Conservation (phyloP, 2,113 vertebrate species). For the Cnemophilus loriae region DNA sequence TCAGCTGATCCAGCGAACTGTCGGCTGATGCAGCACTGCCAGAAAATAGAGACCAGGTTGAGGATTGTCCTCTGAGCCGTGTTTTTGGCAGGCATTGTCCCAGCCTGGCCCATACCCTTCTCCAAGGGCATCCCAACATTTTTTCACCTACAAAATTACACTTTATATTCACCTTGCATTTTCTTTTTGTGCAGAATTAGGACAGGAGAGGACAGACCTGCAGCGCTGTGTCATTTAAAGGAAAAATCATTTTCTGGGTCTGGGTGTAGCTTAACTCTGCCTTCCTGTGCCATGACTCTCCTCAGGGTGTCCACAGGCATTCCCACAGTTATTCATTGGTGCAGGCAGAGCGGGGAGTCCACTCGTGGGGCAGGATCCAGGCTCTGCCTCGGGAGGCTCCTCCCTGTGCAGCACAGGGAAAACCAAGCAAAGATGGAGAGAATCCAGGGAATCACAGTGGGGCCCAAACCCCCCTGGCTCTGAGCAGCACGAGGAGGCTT, state of each 20-base stretch:
- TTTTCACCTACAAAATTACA: background rate
- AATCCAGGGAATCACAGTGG: accelerated
- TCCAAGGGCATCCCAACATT: background rate
- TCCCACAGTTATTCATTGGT: accelerated
- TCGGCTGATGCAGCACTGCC: slow-evolving; percentile 26
- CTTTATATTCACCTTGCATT: background rate
- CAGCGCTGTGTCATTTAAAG: background rate
- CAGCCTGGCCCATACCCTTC: background rate
- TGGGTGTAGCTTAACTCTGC: background rate
- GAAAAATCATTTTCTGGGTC: background rate
- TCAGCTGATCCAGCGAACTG: slow-evolving; percentile 46
- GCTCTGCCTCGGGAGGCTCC: background rate
- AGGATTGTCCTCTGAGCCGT: background rate
- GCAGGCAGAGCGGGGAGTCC: background rate
- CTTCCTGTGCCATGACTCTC: accelerated
- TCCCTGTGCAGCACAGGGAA: background rate
- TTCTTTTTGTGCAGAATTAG: background rate
- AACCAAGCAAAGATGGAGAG: background rate
- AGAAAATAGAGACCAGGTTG: background rate
- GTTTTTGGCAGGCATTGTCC: background rate
- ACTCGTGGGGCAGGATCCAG: accelerated
- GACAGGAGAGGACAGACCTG: background rate
- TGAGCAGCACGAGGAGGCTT: background rate
- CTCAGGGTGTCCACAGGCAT: accelerated
- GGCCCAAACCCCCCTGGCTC: background rate